phyloP scores from a whole-genome alignment of 1,140 invertebrate genomes.

The Laupala kohalensis region DNA sequence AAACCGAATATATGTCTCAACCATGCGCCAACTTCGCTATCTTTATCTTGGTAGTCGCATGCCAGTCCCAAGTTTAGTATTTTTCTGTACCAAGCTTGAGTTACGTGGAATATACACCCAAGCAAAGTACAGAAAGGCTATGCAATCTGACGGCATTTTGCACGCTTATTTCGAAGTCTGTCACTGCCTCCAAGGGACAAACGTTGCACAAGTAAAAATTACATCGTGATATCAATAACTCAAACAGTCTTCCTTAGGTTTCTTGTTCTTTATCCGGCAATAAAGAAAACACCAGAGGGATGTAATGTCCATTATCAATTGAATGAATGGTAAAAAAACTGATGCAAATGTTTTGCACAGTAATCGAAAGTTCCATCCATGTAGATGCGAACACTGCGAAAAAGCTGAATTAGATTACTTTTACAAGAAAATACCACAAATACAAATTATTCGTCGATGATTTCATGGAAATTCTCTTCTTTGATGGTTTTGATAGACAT shows the following conservation, averaged over 20 bases:
- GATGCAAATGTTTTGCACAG: neutral
- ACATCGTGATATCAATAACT: too few species aligned
- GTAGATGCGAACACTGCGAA: neutral
- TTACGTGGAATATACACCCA: neutral
- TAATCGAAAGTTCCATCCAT: neutral
- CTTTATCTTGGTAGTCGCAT: neutral
- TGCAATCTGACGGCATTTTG: neutral
- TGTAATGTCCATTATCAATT: neutral
- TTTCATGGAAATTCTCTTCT: neutral
- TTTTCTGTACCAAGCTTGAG: constrained; percentile 5
- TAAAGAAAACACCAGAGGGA: neutral
- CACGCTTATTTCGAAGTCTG: neutral
- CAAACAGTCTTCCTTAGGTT: neutral
- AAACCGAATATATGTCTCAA: constrained; percentile 2
- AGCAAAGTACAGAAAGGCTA: neutral
- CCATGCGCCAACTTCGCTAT: constrained; percentile 2
- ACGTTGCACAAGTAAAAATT: too few species aligned
- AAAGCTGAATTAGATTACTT: neutral
- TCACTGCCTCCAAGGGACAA: neutral
- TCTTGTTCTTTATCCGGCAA: neutral
- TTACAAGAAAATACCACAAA: neutral
- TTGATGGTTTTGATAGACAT: neutral
- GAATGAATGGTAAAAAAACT: neutral
- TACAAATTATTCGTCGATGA: neutral
- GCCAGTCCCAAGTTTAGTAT: constrained; percentile 5